Conservation (phyloP, 2,113 vertebrate species). For the Mormyrus lacerda region DNA sequence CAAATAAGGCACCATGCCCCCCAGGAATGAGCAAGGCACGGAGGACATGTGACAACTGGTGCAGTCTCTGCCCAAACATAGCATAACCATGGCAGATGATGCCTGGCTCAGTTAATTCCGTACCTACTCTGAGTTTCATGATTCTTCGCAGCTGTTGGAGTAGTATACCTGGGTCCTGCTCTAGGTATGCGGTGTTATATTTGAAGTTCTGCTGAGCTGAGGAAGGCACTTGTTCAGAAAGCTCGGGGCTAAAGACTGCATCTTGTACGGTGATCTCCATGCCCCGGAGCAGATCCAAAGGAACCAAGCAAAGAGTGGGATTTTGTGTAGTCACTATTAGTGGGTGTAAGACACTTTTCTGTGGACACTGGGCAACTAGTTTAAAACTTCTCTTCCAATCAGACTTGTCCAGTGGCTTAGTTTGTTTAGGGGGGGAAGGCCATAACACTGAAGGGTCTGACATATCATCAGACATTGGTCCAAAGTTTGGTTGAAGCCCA, state of each 20-base stretch:
- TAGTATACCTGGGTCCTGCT: slow-evolving; percentile 44
- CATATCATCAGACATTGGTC: neutral
- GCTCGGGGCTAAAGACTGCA: slow-evolving; percentile 56
- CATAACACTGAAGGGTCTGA: neutral
- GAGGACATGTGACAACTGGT: slow-evolving; percentile 62
- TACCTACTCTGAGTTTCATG: slow-evolving; percentile 34
- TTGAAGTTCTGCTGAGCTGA: slow-evolving; percentile 28
- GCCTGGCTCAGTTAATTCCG: neutral
- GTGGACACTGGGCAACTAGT: neutral
- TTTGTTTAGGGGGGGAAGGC: slow-evolving; percentile 11
- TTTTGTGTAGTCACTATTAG: neutral
- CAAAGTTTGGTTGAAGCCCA: neutral
- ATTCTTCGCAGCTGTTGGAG: slow-evolving; percentile 44
- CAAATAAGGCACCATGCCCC: slow-evolving; percentile 63
- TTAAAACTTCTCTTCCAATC: neutral
- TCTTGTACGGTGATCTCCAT: slow-evolving; percentile 26
- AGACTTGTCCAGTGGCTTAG: slow-evolving; percentile 11
- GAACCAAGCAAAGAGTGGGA: slow-evolving; percentile 11
- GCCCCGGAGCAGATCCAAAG: slow-evolving; percentile 35
- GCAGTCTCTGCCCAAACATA: slow-evolving; percentile 47
- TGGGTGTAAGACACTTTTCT: neutral
- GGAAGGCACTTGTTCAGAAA: slow-evolving; percentile 20
- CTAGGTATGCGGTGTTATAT: slow-evolving; percentile 46
- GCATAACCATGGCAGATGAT: slow-evolving; percentile 30
- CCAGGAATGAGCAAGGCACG: slow-evolving; percentile 57